These are phyloP conservation scores for Vipera ursinii DNA, from an alignment of 2,797 vertebrate species.

Conservation along the genomic window DNA sequence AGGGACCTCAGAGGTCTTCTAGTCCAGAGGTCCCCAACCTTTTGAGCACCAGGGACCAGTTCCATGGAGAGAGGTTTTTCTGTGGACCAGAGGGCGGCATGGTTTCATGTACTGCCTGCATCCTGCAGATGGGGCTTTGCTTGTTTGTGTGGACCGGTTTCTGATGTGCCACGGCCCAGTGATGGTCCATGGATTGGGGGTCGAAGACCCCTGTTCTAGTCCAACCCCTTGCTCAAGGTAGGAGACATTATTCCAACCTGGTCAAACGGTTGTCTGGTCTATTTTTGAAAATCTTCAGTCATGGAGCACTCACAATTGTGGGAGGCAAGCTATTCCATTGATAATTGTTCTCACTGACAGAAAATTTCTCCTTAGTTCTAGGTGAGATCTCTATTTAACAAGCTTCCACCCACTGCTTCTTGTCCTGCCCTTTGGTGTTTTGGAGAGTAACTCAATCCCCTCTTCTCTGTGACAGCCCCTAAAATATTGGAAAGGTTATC, in stretches of 20 bases:
- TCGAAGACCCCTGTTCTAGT: not conserved
- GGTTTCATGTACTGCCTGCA: too few relatives aligned
- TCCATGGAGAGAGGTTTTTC: too few relatives aligned
- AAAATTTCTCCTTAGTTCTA: not conserved
- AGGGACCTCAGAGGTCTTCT: not conserved
- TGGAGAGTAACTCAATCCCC: not conserved
- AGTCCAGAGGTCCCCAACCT: too few relatives aligned
- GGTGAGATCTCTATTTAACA: not conserved
- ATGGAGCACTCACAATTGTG: not conserved
- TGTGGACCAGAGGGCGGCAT: too few relatives aligned
- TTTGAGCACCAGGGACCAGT: too few relatives aligned
- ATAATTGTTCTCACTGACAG: not conserved
- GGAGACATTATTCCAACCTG: too few relatives aligned
- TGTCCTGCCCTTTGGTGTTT: not conserved
- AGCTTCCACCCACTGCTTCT: not conserved
- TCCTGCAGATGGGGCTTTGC: too few relatives aligned
- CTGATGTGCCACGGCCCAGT: too few relatives aligned
- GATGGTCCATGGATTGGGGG: too few relatives aligned
- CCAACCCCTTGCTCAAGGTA: not conserved
- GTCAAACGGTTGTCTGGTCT: not conserved
- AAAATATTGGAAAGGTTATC: not conserved
- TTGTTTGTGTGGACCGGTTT: too few relatives aligned
- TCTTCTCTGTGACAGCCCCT: not conserved
- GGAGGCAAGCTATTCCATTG: not conserved
- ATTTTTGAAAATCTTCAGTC: not conserved